phyloP scores from a whole-genome alignment of 2,797 vertebrate species.

The Peromyscus melanophrys region DNA sequence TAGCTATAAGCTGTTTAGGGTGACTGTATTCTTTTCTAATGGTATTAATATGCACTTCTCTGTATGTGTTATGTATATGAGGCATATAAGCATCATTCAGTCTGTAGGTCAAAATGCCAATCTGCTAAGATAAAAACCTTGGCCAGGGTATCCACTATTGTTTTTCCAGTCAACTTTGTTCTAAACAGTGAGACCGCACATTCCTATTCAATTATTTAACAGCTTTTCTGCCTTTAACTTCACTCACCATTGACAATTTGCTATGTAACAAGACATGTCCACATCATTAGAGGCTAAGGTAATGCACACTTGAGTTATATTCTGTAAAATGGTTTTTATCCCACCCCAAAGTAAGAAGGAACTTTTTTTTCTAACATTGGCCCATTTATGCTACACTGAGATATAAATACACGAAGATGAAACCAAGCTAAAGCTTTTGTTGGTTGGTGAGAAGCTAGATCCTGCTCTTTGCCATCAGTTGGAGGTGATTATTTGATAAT shows the following conservation, averaged over 20 bases:
- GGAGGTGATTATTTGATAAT: neutral
- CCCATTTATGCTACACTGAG: neutral
- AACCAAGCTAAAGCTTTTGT: neutral
- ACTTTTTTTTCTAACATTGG: neutral
- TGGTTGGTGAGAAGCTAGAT: neutral
- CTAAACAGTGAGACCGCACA: neutral
- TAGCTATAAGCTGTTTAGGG: neutral
- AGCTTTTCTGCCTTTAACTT: neutral
- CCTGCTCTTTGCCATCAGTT: neutral
- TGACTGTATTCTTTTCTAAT: neutral
- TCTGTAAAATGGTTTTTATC: conserved; percentile 25
- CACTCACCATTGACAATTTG: neutral
- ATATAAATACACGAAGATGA: neutral
- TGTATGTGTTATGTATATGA: accelerated
- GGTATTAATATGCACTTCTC: neutral
- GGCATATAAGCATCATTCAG: neutral
- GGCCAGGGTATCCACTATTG: neutral
- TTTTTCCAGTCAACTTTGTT: neutral
- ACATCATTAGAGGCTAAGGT: conserved; percentile 1
- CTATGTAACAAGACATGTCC: neutral
- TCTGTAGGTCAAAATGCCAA: neutral
- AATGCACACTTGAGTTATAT: conserved; percentile 2
- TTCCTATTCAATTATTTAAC: conserved; percentile 26
- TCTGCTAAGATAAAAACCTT: neutral
- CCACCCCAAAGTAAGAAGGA: neutral